Evolutionary conservation across 2,113 vertebrate species (phyloP).

Genomic region (Eira barbara): DNA sequence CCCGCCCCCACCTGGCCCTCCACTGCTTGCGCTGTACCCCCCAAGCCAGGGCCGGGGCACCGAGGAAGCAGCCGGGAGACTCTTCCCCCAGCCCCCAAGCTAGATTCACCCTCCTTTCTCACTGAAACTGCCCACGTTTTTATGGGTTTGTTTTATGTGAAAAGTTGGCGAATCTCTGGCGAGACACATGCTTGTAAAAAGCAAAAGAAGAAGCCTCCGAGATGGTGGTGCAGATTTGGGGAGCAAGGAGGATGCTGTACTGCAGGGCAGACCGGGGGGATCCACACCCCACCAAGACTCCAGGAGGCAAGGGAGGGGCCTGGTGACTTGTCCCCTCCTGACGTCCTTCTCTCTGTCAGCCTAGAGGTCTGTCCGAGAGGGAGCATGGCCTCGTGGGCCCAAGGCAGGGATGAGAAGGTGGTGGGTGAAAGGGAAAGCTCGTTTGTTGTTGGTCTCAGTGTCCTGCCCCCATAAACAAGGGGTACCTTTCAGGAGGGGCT

Average conservation of each 20-base stretch:
- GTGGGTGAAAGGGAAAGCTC: background rate
- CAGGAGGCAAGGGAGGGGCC: background rate
- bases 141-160: constrained; percentile 48
- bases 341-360: background rate
- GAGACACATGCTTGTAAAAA: constrained; percentile 50
- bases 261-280: background rate
- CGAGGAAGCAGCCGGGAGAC: background rate
- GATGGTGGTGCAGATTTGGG: background rate
- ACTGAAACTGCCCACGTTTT: constrained; percentile 56
- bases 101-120: background rate
- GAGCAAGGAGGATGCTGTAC: background rate
- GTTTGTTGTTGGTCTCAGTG: accelerated
- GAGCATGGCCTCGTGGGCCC: accelerated
- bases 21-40: background rate
- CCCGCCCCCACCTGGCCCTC: background rate
- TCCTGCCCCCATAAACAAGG: background rate
- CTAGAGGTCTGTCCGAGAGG: background rate
- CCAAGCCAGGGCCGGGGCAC: background rate
- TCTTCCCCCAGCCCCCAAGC: constrained; percentile 17
- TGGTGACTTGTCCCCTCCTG: background rate
- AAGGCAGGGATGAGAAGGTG: background rate
- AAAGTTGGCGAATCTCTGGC: constrained; percentile 60
- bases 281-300: background rate
- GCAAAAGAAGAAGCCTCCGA: background rate
- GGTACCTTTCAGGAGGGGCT: background rate